Base-by-base conservation (phyloP, 2,797 vertebrate genomes). In the Fundulus diaphanus region DNA sequence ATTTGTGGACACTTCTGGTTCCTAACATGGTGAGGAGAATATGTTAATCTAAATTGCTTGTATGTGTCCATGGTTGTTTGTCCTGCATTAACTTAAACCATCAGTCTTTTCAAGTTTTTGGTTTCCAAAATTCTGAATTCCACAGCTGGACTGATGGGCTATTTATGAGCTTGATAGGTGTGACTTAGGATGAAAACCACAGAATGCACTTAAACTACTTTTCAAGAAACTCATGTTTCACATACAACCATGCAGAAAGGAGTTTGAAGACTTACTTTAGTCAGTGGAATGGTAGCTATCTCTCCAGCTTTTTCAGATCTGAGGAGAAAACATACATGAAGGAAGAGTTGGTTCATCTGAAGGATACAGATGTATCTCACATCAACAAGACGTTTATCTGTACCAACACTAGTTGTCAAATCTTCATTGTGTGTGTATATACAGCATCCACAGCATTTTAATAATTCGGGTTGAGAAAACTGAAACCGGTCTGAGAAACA, bases 251-350 rank as follows among this genome's bases (percentile, higher is more conserved):
- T 22, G 68, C 48, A 70, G 0, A 20, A 29, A 42, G 9, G 7
- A 29, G 29, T 59, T 16, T 44, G 48, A 6, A 44, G n/a, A 75
- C 83, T 82, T 88, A 95, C 92, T 91, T 92, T 93, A 0, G 93
- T 94, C 77, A 95, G 74, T 6, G 92, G 93, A 61, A 95, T 93
- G 37, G 92, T 93, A 20, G 94, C 93, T 24, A 94, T 95, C 85
- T 95, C 93, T 71, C 93, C 93, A n/a, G 92, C 92, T 79, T 89
- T 93, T 74, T 93, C 94, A 40, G 93, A 92, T 49, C 93, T 94
- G 77, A 49, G 49, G 63, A 40, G 29, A 70, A 79, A 76, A 77
- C 1, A 82, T 27, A 87, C 22, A 51, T 22, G 59, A 35, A 78
- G 20, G 6, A 6, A 52, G 7, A 59, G 5, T 13, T 24, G 24